Conservation (phyloP, 2,113 vertebrate genomes). For the Canis aureus region DNA sequence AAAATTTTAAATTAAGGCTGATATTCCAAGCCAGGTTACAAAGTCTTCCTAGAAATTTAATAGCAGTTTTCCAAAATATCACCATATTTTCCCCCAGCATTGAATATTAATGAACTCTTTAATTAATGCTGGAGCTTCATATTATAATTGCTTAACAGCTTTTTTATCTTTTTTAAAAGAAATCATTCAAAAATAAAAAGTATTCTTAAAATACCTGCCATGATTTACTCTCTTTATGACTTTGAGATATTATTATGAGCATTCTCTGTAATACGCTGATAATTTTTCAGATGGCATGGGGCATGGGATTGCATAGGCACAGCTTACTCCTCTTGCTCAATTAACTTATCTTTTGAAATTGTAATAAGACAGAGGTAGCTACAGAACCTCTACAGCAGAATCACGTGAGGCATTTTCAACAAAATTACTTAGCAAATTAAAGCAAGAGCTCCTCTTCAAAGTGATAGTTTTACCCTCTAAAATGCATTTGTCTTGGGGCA, state of each 20-base stretch:
- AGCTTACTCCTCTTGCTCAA: background rate
- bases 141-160: background rate
- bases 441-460: background rate
- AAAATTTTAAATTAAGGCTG: background rate
- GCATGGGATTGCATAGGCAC: background rate
- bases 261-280: background rate
- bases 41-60: background rate
- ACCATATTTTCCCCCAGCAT: background rate
- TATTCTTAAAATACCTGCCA: background rate
- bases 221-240: background rate
- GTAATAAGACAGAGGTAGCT: background rate
- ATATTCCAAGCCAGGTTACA: background rate
- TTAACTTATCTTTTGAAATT: background rate
- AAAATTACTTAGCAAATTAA: slow-evolving; percentile 21
- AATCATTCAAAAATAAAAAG: slow-evolving; percentile 10
- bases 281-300: background rate
- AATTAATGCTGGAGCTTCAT: background rate
- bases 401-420: background rate
- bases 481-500: background rate
- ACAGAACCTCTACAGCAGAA: background rate
- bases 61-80: background rate
- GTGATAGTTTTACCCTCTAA: background rate
- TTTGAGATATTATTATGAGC: background rate
- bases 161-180: background rate
- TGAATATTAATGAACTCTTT: background rate